Conservation (phyloP, 2,113 vertebrate species). For the Suncus etruscus region DNA sequence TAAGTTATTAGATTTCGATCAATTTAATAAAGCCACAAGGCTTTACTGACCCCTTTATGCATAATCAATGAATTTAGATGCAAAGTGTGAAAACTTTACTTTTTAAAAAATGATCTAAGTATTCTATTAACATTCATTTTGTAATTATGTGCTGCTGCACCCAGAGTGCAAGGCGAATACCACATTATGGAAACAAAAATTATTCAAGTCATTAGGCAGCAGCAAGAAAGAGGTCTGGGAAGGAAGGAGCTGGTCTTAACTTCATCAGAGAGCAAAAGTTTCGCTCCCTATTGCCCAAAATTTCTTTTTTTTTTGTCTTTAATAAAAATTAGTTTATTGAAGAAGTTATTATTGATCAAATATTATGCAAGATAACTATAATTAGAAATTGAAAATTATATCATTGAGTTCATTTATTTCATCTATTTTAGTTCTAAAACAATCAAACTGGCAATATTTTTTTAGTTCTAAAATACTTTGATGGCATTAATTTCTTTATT, state of each 20-base stretch:
- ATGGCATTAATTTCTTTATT: background rate
- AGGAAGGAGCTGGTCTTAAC: background rate
- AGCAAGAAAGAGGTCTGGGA: background rate
- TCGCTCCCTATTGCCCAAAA: background rate
- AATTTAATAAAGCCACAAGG: conserved; percentile 83
- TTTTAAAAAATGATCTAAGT: conserved; percentile 61
- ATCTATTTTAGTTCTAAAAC: background rate
- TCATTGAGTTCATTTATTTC: background rate
- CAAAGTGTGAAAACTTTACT: conserved; percentile 83
- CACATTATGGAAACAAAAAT: conserved; percentile 10
- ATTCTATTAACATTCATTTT: conserved; percentile 41
- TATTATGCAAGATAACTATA: background rate
- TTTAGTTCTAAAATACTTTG: background rate
- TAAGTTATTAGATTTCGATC: conserved; percentile 86
- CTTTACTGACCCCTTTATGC: conserved; percentile 80
- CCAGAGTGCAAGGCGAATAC: conserved; percentile 26
- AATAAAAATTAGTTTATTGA: background rate
- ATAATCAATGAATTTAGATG: conserved; percentile 86
- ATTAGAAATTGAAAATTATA: background rate
- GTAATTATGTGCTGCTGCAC: conserved; percentile 35
- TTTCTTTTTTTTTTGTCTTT: too few species aligned
- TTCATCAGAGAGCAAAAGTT: background rate
- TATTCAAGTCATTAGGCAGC: background rate
- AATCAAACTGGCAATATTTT: background rate
- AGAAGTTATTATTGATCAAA: background rate